Base-by-base conservation (phyloP, 1,140 invertebrate genomes). In the Lysiphlebus fabarum region DNA sequence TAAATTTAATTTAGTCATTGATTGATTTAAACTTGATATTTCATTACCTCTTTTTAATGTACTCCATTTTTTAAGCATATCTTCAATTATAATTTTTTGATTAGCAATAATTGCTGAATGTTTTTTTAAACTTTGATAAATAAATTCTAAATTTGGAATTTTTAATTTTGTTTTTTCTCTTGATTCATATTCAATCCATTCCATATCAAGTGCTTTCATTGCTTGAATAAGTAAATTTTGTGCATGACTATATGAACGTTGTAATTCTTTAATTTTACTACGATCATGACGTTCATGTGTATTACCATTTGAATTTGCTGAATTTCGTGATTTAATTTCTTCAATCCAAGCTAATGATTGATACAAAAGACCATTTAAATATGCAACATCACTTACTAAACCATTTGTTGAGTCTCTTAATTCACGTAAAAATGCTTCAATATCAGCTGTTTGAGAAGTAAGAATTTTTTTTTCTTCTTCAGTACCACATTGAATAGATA, bases 261-360 rank as follows among this genome's bases (percentile, higher is more conserved):
- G 67, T 1, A 81, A 66, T 53, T 77, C 74, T 1, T 69, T 67
- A 12, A 81, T 64, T 59, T 77, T 77, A 17, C 58, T 66, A 45
- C 58, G 70, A 26, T 75, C 74, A 4, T 66, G 67, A n/a, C 72
- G 72, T 59, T 70, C 61, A 59, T 70, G 54, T 41, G 62, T 49
- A 34, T 56, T 62, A 5, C 67, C 59, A 34, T 59, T 65, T 0
- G 26, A 51, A 9, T 66, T 69, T 1, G 68, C 63, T 5, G 70
- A 68, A 54, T 72, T 73, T 44, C 72, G 74, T 0, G 78, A 81
- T 54, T 77, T 80, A 0, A 76, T 76, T 60, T 82, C 80, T 62
- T 81, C 80, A 0, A 80, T 36, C 75, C 78, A 82, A 4, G 76
- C 74, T 51, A 81, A 80, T 1, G 79, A 76, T 58, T 82, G 78